phyloP scores from a whole-genome alignment of 2,888 invertebrate species.

The Brachycybe producta region DNA sequence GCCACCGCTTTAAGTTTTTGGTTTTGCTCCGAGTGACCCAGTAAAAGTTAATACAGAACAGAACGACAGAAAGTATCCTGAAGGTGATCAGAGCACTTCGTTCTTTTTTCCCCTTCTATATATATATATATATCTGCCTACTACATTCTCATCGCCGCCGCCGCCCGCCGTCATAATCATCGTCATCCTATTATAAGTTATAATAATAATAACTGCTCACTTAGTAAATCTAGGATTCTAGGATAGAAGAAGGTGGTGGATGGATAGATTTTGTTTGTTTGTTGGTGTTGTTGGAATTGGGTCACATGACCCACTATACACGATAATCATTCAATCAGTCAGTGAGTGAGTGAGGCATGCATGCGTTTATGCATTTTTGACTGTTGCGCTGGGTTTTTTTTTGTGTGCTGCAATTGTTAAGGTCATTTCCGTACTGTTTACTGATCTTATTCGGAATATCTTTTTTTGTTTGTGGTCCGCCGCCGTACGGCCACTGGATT shows the following conservation, averaged over 20 bases:
- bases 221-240: no score
- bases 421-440: conserved; percentile 14
- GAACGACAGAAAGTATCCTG: neutral
- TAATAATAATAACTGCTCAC: neutral
- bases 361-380: neutral
- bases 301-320: conserved; percentile 15
- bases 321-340: neutral
- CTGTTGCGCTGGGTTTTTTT: neutral
- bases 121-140: no score
- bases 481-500: no score
- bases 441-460: no score
- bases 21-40: conserved; percentile 15
- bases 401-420: conserved; percentile 5
- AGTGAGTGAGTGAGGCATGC: neutral
- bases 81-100: neutral
- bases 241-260: neutral
- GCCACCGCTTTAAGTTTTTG: neutral
- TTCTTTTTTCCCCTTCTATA: no score
- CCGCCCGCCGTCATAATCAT: no score
- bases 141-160: no score
- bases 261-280: neutral
- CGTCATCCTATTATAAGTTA: no score
- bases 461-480: no score
- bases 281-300: conserved; percentile 9
- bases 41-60: no score